phyloP scores from a whole-genome alignment of 2,113 vertebrate species.

The Microtus pennsylvanicus region DNA sequence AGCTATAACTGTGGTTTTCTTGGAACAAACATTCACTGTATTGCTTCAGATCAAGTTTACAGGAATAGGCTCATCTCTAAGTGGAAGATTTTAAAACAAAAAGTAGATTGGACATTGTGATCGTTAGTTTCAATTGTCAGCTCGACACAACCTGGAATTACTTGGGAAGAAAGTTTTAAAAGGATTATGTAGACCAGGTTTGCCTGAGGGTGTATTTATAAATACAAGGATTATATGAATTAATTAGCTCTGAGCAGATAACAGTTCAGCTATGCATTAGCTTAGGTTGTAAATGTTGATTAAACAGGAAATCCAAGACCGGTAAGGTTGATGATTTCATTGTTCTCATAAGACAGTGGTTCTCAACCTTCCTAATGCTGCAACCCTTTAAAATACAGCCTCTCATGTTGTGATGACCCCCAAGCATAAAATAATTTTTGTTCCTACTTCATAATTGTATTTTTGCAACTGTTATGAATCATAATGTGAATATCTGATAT shows the following conservation, averaged over 20 bases:
- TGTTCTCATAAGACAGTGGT: neutral
- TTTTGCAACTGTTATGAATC: neutral
- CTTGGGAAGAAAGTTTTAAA: neutral
- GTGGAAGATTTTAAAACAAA: conserved; percentile 4
- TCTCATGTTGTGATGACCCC: neutral
- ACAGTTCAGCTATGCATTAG: neutral
- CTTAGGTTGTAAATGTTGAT: neutral
- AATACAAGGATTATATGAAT: neutral
- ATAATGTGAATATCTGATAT: neutral
- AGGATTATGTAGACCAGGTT: neutral
- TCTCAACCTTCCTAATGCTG: neutral
- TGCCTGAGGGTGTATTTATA: neutral
- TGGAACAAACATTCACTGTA: neutral
- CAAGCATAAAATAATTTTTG: neutral
- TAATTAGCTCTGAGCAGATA: neutral
- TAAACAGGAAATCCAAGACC: neutral
- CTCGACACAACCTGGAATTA: neutral
- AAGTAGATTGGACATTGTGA: neutral
- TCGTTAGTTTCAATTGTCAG: neutral
- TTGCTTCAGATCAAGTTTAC: neutral
- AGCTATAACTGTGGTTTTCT: conserved; percentile 6
- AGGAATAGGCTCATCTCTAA: neutral
- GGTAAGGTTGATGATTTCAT: neutral
- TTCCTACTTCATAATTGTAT: neutral
- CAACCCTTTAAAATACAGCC: neutral